Evolutionary conservation across 2,888 invertebrate genomes (phyloP), one percentile per base, ranked within the genome.

Genomic region (Sarcophaga rosellei): DNA sequence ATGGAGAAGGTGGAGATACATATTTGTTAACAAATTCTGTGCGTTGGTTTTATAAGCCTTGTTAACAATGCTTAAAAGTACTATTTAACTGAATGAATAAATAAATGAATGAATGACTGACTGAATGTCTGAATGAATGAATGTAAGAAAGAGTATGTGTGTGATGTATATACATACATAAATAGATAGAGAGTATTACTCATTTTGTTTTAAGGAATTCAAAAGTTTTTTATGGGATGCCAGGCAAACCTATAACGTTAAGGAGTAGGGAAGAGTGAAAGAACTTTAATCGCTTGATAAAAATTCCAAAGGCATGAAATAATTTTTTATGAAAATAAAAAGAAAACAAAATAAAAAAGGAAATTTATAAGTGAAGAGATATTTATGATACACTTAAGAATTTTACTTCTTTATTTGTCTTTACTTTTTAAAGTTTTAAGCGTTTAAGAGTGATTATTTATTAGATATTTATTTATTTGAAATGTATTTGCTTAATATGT

Each of bases 261-360:
- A 72, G 59, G 35, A 35, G 35, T 10, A 35, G 35, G 8, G 35
- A 15, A 20, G 15, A 47, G 11, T 61, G 17, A 66, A 23, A 61
- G 72, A 79, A 69, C 21, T 61, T 80, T 73, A 72, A 81, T 68
- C 68, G 74, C 17, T 21, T 17, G 74, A 53, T 35, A 81, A 69
- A 81, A 69, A 73, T 75, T 81, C 74, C 75, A 62, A 69, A 69
- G 23, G 62, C 53, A 69, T 81, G 68, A 75, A 75, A 69, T 59
- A 73, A 80, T 75, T 62, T 17, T 53, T 53, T 8, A 35, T 35
- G 35, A 35, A 35, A 35, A 53, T 4, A 17, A 53, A 53, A 12
- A 15, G 5, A 53, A 53, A 17, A 12, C 5, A 5, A 53, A 15
- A 15, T 4, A 47, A 15, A 53, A 4, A 35, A 35, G 35, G 6